Conservation (phyloP, 2,797 vertebrate genomes). For the Protonibea diacanthus region DNA sequence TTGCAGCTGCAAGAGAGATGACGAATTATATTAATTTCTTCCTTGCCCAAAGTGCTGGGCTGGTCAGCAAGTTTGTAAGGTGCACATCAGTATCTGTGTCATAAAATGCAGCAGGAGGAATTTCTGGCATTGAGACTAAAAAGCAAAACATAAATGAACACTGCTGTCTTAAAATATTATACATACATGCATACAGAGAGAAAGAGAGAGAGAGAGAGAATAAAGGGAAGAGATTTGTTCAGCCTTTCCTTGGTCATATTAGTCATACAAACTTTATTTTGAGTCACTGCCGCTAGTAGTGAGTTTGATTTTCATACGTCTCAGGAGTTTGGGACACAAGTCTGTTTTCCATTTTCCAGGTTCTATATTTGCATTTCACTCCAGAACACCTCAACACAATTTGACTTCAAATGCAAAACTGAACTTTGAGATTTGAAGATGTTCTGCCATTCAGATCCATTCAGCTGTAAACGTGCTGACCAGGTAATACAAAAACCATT, state of each 20-base stretch:
- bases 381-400: neutral
- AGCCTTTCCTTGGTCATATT: neutral
- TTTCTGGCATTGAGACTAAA: neutral
- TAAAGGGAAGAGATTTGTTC: neutral
- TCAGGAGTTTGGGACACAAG: neutral
- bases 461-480: conserved; percentile 27
- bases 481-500: conserved; percentile 28
- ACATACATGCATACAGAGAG: neutral
- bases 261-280: conserved; percentile 2
- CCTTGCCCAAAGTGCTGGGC: neutral
- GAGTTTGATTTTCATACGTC: neutral
- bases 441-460: conserved; percentile 13
- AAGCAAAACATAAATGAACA: neutral
- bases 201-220: neutral
- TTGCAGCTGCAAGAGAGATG: neutral
- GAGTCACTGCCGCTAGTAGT: neutral
- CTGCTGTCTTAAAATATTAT: neutral
- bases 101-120: neutral
- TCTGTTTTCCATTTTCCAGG: neutral
- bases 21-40: neutral
- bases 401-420: neutral
- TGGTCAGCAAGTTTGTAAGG: neutral
- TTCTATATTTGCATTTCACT: conserved; percentile 4
- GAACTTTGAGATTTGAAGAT: neutral
- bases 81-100: neutral